Percentiles rank a stretch among this genome's conserved stretches.
Conservation (phyloP, 2,113 vertebrate genomes). For the Dicaeum eximium region DNA sequence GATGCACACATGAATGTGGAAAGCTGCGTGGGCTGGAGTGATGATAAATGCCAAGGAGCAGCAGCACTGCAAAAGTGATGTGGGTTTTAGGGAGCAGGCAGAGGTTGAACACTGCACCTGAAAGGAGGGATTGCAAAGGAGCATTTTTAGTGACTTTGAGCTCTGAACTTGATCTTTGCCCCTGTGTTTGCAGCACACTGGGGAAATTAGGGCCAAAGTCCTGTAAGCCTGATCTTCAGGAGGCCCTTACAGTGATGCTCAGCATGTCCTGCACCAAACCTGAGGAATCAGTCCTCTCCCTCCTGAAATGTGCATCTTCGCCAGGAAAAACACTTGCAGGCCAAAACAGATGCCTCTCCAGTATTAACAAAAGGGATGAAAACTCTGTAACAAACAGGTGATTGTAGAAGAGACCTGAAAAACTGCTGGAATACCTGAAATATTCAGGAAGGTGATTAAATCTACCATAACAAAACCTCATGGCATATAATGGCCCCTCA, state of each 20-base stretch:
- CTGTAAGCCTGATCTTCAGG: background rate
- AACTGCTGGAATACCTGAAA: background rate
- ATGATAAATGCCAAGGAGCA: background rate
- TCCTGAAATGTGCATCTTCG: background rate
- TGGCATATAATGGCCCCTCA: background rate
- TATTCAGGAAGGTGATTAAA: background rate
- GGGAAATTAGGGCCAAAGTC: background rate
- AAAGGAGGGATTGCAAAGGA: background rate
- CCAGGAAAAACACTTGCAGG: background rate
- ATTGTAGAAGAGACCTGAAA: background rate
- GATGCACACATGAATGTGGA: rapidly evolving
- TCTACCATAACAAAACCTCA: background rate
- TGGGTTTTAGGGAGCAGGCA: background rate
- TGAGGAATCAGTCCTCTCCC: background rate
- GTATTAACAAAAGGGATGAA: background rate
- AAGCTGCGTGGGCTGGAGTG: background rate
- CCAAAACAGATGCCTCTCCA: background rate
- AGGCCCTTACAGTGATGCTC: background rate
- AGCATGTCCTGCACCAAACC: background rate
- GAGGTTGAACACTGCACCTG: background rate
- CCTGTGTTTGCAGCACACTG: background rate
- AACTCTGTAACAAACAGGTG: background rate
- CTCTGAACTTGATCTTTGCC: background rate
- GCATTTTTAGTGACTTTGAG: background rate
- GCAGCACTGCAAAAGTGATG: background rate